Conservation (phyloP, 2,888 invertebrate genomes). For the Lasioglossum marginatum region DNA sequence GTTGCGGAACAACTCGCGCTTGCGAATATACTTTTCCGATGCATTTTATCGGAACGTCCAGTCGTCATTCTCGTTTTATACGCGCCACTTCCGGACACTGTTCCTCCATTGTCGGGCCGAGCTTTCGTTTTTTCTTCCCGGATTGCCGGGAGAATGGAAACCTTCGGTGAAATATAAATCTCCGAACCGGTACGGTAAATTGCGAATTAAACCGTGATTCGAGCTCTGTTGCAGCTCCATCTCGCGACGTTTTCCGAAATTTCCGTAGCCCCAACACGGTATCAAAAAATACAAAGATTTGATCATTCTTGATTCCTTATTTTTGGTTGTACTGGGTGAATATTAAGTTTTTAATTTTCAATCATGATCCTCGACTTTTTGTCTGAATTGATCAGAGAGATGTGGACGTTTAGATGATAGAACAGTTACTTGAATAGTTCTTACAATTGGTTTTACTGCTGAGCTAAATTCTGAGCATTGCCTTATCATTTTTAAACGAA, state of each 20-base stretch:
- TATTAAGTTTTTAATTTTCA: neutral
- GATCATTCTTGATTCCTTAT: neutral
- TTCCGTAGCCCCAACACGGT: neutral
- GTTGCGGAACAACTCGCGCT: neutral
- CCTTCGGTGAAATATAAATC: neutral
- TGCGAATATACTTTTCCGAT: neutral
- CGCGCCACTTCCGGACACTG: neutral
- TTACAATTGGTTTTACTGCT: neutral
- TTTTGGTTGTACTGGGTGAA: neutral
- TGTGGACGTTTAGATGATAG: neutral
- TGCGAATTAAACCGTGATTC: neutral
- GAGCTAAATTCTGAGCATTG: too few relatives aligned
- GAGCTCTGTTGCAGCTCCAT: neutral
- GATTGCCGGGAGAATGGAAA: neutral
- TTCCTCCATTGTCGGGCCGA: neutral
- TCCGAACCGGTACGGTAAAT: neutral
- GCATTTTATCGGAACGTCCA: neutral
- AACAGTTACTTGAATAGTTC: neutral
- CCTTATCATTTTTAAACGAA: neutral
- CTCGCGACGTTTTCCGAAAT: neutral
- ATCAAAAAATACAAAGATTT: neutral
- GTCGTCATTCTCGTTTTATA: slow-evolving; percentile 7
- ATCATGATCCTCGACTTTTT: too few relatives aligned
- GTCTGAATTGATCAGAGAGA: neutral
- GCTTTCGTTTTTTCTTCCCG: neutral